phyloP scores from a whole-genome alignment of 2,888 invertebrate species.

The Iphiclides podalirius region DNA sequence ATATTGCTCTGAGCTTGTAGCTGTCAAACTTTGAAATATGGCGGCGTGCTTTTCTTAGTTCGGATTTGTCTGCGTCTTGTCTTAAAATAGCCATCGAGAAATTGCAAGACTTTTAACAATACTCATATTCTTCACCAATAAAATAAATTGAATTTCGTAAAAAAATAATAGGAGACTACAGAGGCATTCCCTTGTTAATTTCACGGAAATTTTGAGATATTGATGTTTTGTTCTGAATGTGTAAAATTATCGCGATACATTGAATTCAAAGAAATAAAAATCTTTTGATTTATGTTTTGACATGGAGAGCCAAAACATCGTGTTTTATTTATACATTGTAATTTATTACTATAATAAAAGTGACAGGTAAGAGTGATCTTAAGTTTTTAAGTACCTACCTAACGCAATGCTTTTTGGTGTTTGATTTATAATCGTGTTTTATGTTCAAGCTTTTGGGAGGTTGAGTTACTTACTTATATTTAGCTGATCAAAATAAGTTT shows the following conservation, averaged over 20 bases:
- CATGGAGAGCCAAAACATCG: conserved; percentile 67
- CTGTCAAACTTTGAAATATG: conserved; percentile 79
- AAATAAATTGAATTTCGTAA: conserved; percentile 25
- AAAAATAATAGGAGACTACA: conserved; percentile 29
- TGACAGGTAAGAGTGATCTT: conserved; percentile 41
- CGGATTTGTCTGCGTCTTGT: conserved; percentile 67
- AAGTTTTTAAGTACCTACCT: conserved; percentile 18
- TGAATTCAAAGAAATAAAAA: conserved; percentile 48
- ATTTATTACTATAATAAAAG: conserved; percentile 67
- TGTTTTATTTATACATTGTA: conserved; percentile 55
- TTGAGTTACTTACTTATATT: neutral
- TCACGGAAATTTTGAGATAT: conserved; percentile 56
- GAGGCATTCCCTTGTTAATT: conserved; percentile 38
- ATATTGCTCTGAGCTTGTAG: conserved; percentile 77
- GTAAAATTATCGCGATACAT: conserved; percentile 59
- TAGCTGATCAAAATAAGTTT: neutral
- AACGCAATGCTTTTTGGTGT: conserved; percentile 32
- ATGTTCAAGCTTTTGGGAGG: neutral
- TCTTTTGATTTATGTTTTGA: conserved; percentile 69
- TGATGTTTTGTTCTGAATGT: conserved; percentile 61
- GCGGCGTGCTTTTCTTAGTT: conserved; percentile 59
- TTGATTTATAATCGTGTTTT: conserved; percentile 10
- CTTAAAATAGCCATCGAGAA: conserved; percentile 59
- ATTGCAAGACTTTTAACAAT: conserved; percentile 42
- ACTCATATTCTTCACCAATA: conserved; percentile 6